Evolutionary conservation across 2,888 invertebrate species (phyloP), one percentile per base, ranked within the genome.

Genomic region (Synanthedon myopaeformis): DNA sequence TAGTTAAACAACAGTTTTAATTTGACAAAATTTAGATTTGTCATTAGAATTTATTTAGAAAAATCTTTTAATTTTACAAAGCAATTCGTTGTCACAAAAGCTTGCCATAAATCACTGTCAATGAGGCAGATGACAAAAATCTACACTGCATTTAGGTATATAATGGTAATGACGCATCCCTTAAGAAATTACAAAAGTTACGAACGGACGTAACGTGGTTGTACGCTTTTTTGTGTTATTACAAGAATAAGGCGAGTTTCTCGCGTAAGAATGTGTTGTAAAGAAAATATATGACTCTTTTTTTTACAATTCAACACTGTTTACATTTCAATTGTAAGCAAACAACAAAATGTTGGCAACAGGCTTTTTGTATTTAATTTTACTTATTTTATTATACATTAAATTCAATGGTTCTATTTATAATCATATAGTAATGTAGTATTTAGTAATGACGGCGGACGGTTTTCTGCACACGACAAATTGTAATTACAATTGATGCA

Each of bases 41-140:
- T 35, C 3, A 35, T 35, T 35, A 49, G 51, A 54, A 35, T n/a
- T 14, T 52, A 11, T 52, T 53, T 51, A 51, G 14, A 48, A 23
- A 35, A 52, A 51, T 42, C 4, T 55, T 56, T 52, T 54, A 52
- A 53, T 57, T 60, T 53, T 58, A 62, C 56, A 64, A 60, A 59
- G 57, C 57, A 58, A 57, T 52, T 53, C 35, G 51, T 57, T 54
- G 54, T 51, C 53, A 35, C 17, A 48, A 79, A 76, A 69, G 64
- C 68, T 23, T 69, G 65, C 57, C 63, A 81, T 83, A 79, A 80
- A 82, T 85, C 82, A 80, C 66, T 74, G 74, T 74, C 73, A 70
- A 77, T 76, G 72, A 78, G 65, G 61, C 66, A 64, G 72, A 74
- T 76, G 74, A 79, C 79, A 76, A 74, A 74, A 73, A 68, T 73